Evolutionary conservation across 2,113 vertebrate species (phyloP), one percentile per base, ranked within the genome.

Genomic region (Syngnathus floridae): DNA sequence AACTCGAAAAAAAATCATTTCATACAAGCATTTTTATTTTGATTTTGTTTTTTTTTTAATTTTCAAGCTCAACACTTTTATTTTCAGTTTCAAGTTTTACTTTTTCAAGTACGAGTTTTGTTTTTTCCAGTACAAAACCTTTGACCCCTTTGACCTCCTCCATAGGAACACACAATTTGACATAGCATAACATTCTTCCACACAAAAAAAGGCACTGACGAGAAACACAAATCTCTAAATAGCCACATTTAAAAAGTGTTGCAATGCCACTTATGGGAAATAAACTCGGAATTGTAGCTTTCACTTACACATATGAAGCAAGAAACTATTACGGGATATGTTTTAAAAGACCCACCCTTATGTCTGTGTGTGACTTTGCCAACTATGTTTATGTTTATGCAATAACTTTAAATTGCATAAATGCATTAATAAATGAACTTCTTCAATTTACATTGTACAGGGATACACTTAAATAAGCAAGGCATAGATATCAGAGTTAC

Each of bases 201-300:
- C 3, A 45, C 4, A 46, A 16, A 46, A 22, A 54, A 22, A 54
- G 4, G 1, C 51, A 9, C 11, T 55, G 26, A 16, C 52, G 26
- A 31, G 26, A 35, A 16, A 31, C 5, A 26, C 52, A 55, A 31
- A 16, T 55, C 52, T 13, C 12, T 55, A 14, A 70, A 4, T 1
- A 1, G 46, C 38, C 22, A 45, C 71, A 81, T 84, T 66, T 75
- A 57, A 64, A 76, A 77, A 73, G 13, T 69, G 36, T 82, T 75
- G 73, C 70, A 31, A 78, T 69, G 62, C 57, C 57, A 4, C 38
- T 84, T 75, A 74, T 5, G 5, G 63, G 77, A 86, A 82, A 71
- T 38, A 12, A 1, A 62, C 19, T 31, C 60, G 52, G 51, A 26
- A 37, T 49, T 63, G 40, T 52, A 31, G 43, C 60, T 72, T 70